phyloP scores from a whole-genome alignment of 2,797 vertebrate species.

The Chrysocyon brachyurus region DNA sequence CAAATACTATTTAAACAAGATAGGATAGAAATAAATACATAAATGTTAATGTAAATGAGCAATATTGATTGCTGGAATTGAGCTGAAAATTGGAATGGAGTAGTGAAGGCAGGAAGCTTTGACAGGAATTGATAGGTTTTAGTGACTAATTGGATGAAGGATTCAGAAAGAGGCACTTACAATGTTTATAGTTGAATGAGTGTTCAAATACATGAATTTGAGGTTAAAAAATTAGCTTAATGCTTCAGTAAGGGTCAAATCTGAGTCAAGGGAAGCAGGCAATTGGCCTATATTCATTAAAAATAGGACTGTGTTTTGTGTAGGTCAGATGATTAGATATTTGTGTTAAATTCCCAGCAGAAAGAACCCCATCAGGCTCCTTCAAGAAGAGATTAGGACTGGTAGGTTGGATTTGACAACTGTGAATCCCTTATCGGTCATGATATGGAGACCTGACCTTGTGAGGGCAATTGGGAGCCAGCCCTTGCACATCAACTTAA shows the following conservation, averaged over 20 bases:
- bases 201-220: background rate
- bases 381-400: background rate
- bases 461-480: background rate
- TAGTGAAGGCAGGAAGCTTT: background rate
- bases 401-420: background rate
- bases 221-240: background rate
- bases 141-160: background rate
- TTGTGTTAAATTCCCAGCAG: background rate
- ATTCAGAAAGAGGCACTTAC: conserved; percentile 62
- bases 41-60: conserved; percentile 13
- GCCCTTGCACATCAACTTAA: background rate
- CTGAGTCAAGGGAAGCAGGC: conserved; percentile 2
- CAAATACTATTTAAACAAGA: background rate
- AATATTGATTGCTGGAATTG: background rate
- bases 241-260: background rate
- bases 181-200: background rate
- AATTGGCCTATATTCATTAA: background rate
- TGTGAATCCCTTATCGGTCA: background rate
- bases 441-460: background rate
- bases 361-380: background rate
- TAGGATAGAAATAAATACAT: background rate
- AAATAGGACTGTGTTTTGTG: conserved; percentile 14
- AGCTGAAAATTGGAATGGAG: background rate
- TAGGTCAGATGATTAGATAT: background rate
- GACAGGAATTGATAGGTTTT: background rate